These are phyloP conservation scores for Dolichotis patagonum DNA, from an alignment of 2,113 vertebrate species.

Conservation along the genomic window DNA sequence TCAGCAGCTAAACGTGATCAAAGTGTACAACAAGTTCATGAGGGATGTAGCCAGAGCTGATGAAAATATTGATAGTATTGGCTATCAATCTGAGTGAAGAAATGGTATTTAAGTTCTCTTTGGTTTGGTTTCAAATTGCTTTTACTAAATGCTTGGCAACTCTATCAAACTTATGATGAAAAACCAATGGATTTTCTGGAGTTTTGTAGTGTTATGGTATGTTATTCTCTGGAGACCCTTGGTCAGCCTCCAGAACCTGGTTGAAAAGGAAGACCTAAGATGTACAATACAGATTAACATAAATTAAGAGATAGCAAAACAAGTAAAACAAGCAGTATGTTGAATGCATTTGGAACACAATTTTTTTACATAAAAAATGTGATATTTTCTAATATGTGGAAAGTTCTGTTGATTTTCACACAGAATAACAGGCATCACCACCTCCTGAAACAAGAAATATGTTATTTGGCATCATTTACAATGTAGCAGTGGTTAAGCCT, in stretches of 20 bases:
- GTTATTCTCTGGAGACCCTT: not conserved
- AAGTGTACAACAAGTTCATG: not conserved
- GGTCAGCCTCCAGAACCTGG: not conserved
- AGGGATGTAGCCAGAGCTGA: not conserved
- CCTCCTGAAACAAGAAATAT: not conserved
- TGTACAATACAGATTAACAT: not conserved
- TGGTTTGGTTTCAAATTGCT: not conserved
- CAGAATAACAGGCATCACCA: not conserved
- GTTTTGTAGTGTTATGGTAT: not conserved
- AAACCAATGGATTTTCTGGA: not conserved
- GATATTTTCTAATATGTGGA: not conserved
- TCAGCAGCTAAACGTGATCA: not conserved
- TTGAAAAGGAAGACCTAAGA: not conserved
- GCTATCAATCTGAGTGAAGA: not conserved
- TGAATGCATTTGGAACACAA: not conserved
- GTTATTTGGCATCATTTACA: not conserved
- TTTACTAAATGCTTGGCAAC: not conserved
- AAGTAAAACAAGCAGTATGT: not conserved
- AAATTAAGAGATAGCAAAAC: not conserved
- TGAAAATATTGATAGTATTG: not conserved
- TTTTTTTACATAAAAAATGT: not conserved
- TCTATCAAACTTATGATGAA: not conserved
- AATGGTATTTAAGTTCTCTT: not conserved
- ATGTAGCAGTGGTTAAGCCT: not conserved
- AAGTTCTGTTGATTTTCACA: not conserved